phyloP scores from a whole-genome alignment of 2,888 invertebrate species.

The Epistrophella euchroma region DNA sequence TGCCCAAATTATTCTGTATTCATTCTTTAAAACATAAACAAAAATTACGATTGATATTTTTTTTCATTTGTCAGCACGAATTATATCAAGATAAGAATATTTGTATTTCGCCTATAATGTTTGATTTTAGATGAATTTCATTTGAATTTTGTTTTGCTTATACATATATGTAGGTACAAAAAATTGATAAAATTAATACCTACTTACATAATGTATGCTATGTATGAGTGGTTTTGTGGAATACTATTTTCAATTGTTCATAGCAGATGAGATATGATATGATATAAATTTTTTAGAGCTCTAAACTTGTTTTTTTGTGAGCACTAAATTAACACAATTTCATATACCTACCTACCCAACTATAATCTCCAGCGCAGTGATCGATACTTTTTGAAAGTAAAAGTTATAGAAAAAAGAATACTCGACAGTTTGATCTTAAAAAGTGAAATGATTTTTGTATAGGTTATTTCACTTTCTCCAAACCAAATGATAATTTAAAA shows the following conservation, averaged over 20 bases:
- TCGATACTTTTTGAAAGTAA: conserved; percentile 7
- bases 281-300: background rate
- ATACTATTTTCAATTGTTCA: background rate
- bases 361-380: background rate
- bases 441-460: conserved; percentile 9
- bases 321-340: background rate
- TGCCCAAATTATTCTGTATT: background rate
- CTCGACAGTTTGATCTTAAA: background rate
- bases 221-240: background rate
- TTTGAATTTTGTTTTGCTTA: background rate
- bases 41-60: background rate
- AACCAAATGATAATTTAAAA: background rate
- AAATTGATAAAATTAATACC: too few relatives aligned
- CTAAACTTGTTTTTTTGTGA: background rate
- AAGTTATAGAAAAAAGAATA: conserved; percentile 6
- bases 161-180: too few relatives aligned
- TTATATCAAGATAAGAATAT: conserved; percentile 6
- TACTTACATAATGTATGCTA: background rate
- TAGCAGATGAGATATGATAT: background rate
- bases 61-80: background rate
- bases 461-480: conserved; percentile 20
- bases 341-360: too few relatives aligned
- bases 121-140: background rate
- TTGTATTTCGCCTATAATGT: background rate
- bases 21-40: background rate